phyloP scores from a whole-genome alignment of 2,888 invertebrate species.

The Myopa tessellatipennis region DNA sequence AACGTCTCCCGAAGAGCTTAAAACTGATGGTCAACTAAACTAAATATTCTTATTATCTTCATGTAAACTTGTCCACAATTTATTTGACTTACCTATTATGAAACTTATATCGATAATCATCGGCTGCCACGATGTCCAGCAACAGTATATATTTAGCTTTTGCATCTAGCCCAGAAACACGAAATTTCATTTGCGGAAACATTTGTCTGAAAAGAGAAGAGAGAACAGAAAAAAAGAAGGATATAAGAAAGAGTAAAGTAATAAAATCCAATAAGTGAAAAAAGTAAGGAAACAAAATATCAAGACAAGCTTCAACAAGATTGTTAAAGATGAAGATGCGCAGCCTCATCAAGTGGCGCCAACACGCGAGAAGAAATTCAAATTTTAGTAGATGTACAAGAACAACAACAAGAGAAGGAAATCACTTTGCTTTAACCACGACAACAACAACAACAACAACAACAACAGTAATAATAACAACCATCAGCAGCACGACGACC shows the following conservation, averaged over 20 bases:
- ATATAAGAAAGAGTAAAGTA: slow-evolving; percentile 1
- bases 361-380: slow-evolving; percentile 58
- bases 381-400: slow-evolving; percentile 53
- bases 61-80: background rate
- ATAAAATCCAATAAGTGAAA: slow-evolving; percentile 40
- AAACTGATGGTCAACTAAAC: background rate
- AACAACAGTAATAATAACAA: slow-evolving; percentile 31
- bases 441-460: slow-evolving; percentile 42
- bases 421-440: slow-evolving; percentile 30
- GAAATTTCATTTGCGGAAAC: slow-evolving; percentile 99
- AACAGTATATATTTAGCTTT: slow-evolving; percentile 99
- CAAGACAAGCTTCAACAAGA: slow-evolving; percentile 44
- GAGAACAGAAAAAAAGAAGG: too few species aligned
- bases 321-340: background rate
- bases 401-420: slow-evolving; percentile 42
- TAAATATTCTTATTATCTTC: background rate
- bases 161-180: slow-evolving; percentile 97
- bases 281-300: slow-evolving; percentile 47
- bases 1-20: background rate
- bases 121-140: slow-evolving; percentile 98
- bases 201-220: slow-evolving; percentile 86
- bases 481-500: slow-evolving; percentile 30
- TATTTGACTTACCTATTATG: slow-evolving; percentile 83
- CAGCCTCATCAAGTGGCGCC: slow-evolving; percentile 62
- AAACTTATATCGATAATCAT: slow-evolving; percentile 98